Evolutionary conservation across 2,888 invertebrate genomes (phyloP).

Genomic region (Sphinx pinastri): DNA sequence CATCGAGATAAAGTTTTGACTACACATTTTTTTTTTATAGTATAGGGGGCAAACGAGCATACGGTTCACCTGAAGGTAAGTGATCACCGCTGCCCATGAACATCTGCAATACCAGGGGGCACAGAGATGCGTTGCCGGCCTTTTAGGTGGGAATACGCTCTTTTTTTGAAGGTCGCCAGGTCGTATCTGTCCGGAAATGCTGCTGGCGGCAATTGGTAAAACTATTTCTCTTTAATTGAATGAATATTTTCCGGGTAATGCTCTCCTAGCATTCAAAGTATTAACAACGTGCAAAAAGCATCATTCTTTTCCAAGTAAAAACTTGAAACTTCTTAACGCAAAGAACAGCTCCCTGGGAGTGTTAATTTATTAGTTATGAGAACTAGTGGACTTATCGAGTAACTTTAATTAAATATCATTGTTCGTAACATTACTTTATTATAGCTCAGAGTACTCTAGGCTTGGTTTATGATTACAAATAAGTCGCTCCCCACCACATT

Average conservation of each 20-base stretch:
- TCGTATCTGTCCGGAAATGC: no score
- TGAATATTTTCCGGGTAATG: neutral
- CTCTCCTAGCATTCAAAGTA: neutral
- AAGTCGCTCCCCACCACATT: no score
- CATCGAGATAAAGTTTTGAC: neutral
- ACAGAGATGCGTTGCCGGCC: no score
- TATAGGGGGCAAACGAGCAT: no score
- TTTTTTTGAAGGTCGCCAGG: no score
- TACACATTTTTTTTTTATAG: no score
- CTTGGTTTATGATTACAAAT: no score
- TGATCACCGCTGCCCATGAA: no score
- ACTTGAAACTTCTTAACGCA: neutral
- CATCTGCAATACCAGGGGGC: no score
- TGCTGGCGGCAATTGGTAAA: no score
- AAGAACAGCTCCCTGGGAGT: neutral
- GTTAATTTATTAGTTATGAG: slow-evolving; percentile 1
- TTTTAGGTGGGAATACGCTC: no score
- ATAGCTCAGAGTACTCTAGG: neutral
- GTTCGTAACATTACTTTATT: neutral
- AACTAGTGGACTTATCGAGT: neutral
- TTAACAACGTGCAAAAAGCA: neutral
- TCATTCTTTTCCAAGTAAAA: neutral
- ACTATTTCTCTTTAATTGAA: neutral
- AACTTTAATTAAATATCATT: neutral
- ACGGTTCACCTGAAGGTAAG: no score